These are phyloP conservation scores for Monopis laevigella DNA, from an alignment of 2,888 invertebrate genomes.

Conservation along the genomic window DNA sequence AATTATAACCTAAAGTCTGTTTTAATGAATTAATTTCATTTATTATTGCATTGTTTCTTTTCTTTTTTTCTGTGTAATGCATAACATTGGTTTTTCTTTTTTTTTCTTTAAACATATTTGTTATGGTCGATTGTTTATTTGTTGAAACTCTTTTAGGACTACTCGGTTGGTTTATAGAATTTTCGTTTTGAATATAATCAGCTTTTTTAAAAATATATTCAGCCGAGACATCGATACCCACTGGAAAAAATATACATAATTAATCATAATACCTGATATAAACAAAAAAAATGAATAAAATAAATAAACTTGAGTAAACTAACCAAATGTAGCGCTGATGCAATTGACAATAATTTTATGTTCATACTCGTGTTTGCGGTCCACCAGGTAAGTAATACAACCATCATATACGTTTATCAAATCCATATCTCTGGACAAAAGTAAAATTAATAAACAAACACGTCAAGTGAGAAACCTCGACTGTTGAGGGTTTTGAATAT, in stretches of 20 bases:
- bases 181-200: neutral
- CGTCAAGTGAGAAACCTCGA: too few species aligned
- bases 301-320: constrained; percentile 19
- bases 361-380: constrained; percentile 39
- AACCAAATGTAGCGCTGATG: constrained; percentile 69
- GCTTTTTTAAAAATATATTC: constrained; percentile 36
- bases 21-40: constrained; percentile 37
- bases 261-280: neutral
- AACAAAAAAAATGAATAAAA: neutral
- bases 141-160: constrained; percentile 17
- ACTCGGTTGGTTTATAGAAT: too few species aligned
- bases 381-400: constrained; percentile 44
- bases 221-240: constrained; percentile 57
- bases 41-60: constrained; percentile 35
- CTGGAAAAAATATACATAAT: constrained; percentile 34
- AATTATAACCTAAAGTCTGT: constrained; percentile 33
- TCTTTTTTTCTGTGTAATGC: constrained; percentile 44
- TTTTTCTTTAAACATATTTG: constrained; percentile 34
- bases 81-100: constrained; percentile 36
- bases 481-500: too few species aligned
- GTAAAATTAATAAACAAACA: too few species aligned
- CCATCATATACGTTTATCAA: constrained; percentile 51
- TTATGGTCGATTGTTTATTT: constrained; percentile 29
- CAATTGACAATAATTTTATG: constrained; percentile 62
- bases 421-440: constrained; percentile 32